Evolutionary conservation across 2,797 vertebrate genomes (phyloP), one percentile per base, ranked within the genome.

Genomic region (Antrozous pallidus): DNA sequence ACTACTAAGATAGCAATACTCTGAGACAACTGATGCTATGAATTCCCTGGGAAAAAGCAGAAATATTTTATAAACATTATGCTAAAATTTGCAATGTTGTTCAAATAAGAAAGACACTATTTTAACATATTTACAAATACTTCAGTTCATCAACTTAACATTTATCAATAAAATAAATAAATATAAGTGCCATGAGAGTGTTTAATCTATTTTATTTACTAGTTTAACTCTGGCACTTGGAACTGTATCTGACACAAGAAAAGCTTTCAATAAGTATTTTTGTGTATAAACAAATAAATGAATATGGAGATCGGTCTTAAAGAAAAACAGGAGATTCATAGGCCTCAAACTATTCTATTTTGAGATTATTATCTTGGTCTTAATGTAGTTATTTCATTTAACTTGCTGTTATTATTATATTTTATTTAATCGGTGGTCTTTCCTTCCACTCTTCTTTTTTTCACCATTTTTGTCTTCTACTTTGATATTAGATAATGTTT

Each of bases 151-250:
- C 73, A 77, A 33, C 56, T 85, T 91, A 84, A 91, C 11, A 63
- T 83, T 86, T 92, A 40, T 77, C 61, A 90, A 47, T 70, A 91
- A 73, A 95, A 69, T 65, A 89, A 67, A 38, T 26, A 69, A 28
- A 26, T 42, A 40, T 54, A 49, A 61, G 33, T 73, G 92, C 16
- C 42, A 49, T 20, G 17, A 83, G 22, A 67, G 45, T 22, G 13
- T 5, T 87, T 56, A 28, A 58, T 79, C 42, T 63, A 18, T 71
- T 67, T 83, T 74, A 51, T 82, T 70, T 65, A 80, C 28, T 42
- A 13, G 40, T 36, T 14, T 11, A 65, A 16, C 2, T n/a, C 47
- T 24, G 10, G 24, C 20, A 28, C 24, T 51, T 45, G 42, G 63
- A 42, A 51, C 26, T 54, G 4, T 40, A 24, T 56, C 22, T 85